phyloP scores from a whole-genome alignment of 92 coral and sea anemone genomes.

The Heteractis magnifica region DNA sequence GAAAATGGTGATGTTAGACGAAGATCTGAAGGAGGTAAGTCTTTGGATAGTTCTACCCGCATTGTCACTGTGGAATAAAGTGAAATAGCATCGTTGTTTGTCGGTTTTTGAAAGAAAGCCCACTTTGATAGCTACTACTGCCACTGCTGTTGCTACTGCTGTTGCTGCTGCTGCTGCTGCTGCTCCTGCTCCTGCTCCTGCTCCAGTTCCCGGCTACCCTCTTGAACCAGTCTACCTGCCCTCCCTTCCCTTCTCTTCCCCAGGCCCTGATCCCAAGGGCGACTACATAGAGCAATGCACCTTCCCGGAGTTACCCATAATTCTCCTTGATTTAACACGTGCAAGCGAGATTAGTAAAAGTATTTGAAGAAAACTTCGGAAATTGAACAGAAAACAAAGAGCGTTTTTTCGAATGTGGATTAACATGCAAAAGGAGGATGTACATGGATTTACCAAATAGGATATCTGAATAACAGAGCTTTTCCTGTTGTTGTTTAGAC shows the following conservation, averaged over 20 bases:
- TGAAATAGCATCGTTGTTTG: not conserved
- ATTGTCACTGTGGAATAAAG: slow-evolving; percentile 53
- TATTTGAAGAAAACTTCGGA: too few relatives aligned
- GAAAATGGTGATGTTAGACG: slow-evolving; percentile 65
- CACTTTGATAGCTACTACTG: not conserved
- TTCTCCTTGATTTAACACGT: too few relatives aligned
- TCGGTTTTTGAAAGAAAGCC: not conserved
- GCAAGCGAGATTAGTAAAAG: too few relatives aligned
- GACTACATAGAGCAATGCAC: too few relatives aligned
- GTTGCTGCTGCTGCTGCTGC: not conserved
- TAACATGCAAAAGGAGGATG: too few relatives aligned
- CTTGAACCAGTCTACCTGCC: not conserved
- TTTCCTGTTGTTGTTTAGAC: too few relatives aligned
- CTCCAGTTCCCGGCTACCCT: not conserved
- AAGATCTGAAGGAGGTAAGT: slow-evolving; percentile 59
- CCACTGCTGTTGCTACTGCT: not conserved
- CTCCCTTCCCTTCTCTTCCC: not conserved
- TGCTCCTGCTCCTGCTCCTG: not conserved
- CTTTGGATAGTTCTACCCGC: slow-evolving; percentile 72
- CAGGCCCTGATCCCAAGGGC: not conserved
- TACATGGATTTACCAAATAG: too few relatives aligned
- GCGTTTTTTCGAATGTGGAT: too few relatives aligned
- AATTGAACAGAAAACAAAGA: too few relatives aligned
- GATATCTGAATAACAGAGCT: too few relatives aligned
- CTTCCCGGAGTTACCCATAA: too few relatives aligned